A percentile compares a stretch with the other conserved stretches of the same genome.
phyloP scores from a whole-genome alignment of 2,113 vertebrate species.

The Probosciger aterrimus region DNA sequence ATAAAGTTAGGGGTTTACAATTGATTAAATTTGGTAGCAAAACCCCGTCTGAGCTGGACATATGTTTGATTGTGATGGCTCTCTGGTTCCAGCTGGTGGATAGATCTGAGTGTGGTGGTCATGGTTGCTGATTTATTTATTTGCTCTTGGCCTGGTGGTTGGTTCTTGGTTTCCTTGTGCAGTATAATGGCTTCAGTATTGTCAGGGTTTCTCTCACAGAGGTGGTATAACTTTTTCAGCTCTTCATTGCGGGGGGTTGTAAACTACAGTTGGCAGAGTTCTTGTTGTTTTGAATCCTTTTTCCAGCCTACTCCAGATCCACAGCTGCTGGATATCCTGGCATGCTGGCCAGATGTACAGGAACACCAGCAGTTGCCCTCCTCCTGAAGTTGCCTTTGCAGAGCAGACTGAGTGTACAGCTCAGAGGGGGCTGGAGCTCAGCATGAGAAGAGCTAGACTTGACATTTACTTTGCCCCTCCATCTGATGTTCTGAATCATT shows the following conservation, averaged over 20 bases:
- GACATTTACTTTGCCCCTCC: background rate
- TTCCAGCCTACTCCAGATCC: background rate
- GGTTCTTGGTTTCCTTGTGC: background rate
- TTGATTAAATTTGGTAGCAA: accelerated
- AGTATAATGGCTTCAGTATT: accelerated
- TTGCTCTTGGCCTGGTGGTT: background rate
- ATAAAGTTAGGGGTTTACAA: accelerated
- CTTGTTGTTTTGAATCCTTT: background rate
- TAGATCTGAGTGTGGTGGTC: background rate
- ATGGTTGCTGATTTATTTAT: background rate
- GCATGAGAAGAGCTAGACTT: background rate
- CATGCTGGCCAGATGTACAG: accelerated
- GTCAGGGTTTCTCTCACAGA: background rate
- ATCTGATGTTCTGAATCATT: background rate
- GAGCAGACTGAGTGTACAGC: background rate
- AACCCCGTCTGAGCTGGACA: background rate
- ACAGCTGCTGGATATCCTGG: background rate
- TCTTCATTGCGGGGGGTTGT: background rate
- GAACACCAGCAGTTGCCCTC: accelerated
- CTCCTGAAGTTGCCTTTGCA: background rate
- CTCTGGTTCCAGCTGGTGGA: background rate
- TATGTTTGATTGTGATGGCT: accelerated
- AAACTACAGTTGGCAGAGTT: background rate
- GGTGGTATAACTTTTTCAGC: background rate
- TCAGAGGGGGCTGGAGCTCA: background rate